These are phyloP conservation scores for Oplegnathus fasciatus DNA, from an alignment of 2,113 vertebrate genomes.

Conservation along the genomic window DNA sequence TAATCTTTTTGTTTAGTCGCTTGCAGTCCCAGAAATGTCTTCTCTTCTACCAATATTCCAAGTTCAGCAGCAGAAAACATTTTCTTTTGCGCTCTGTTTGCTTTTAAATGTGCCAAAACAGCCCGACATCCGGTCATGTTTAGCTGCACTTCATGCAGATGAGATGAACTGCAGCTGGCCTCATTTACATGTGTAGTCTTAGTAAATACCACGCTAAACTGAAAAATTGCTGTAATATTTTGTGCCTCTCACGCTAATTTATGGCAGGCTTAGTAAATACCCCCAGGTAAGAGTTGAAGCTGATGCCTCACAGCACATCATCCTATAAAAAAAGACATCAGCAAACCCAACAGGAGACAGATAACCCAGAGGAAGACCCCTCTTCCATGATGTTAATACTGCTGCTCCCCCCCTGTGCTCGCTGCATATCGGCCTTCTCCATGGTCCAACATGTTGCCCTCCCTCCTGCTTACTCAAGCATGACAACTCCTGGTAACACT, in stretches of 20 bases:
- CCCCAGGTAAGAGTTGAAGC: background rate
- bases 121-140: background rate
- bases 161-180: background rate
- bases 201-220: background rate
- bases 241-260: background rate
- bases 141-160: background rate
- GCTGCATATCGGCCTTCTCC: background rate
- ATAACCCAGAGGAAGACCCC: background rate
- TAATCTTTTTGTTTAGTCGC: no score
- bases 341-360: background rate
- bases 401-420: conserved; percentile 5
- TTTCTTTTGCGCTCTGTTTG: background rate
- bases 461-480: conserved; percentile 24
- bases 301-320: background rate
- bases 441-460: conserved; percentile 4
- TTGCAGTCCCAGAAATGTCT: no score
- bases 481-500: conserved; percentile 25
- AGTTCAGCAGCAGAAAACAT: background rate
- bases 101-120: background rate
- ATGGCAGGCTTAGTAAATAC: background rate
- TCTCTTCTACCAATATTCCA: background rate
- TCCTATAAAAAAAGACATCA: conserved; percentile 29
- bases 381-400: background rate
- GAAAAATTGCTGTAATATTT: background rate
- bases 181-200: background rate